Percentiles rank a stretch among this genome's conserved stretches.
Evolutionary conservation across 1,140 invertebrate species (phyloP).

Genomic region (Druon quercuslanigerum): DNA sequence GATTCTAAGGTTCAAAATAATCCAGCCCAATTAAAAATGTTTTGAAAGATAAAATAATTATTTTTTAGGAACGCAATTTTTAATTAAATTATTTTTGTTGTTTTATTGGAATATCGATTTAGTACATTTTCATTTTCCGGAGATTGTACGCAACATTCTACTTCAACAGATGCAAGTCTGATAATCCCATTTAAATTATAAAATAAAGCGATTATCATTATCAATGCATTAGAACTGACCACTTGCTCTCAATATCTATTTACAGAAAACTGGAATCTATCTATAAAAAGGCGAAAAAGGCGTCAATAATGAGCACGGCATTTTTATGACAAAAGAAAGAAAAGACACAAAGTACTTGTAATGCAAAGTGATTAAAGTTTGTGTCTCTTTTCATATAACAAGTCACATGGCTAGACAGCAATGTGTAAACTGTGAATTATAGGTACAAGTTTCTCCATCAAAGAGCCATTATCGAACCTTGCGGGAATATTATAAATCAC

Average conservation of each 20-base stretch:
- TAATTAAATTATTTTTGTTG: too few species aligned
- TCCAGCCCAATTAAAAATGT: too few species aligned
- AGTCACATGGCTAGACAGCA: too few species aligned
- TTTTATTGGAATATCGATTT: not conserved
- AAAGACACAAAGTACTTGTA: not conserved
- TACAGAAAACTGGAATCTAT: slow-evolving; percentile 7
- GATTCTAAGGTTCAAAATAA: too few species aligned
- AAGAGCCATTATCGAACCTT: not conserved
- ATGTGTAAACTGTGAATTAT: too few species aligned
- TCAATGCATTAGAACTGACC: not conserved
- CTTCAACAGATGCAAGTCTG: not conserved
- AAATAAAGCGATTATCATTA: slow-evolving; percentile 15
- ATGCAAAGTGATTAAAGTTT: not conserved
- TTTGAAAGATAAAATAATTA: too few species aligned
- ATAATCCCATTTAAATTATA: slow-evolving; percentile 11
- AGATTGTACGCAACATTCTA: not conserved
- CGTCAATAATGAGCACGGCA: not conserved
- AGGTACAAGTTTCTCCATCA: too few species aligned
- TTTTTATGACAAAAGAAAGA: not conserved
- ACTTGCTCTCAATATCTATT: slow-evolving; percentile 9
- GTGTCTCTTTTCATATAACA: too few species aligned
- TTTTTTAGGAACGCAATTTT: too few species aligned
- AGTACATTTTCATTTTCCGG: not conserved
- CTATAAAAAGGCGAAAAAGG: not conserved
- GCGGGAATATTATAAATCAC: not conserved